Percentiles rank a stretch among this genome's conserved stretches.
These are phyloP conservation scores for Tricholauxania praeusta DNA, from an alignment of 2,888 invertebrate species.

Conservation along the genomic window DNA sequence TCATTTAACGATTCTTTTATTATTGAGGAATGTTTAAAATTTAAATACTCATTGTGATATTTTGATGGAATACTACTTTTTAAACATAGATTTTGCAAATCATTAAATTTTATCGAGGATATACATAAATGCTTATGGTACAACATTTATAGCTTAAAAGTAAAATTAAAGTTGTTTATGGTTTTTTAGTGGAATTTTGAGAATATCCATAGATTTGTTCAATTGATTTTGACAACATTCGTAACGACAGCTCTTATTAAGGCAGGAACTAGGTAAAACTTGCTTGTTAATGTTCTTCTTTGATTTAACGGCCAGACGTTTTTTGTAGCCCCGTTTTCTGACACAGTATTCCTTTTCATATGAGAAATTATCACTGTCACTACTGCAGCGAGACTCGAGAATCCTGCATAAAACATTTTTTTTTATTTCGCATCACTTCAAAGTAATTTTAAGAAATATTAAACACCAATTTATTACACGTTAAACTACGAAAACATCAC, in stretches of 20 bases:
- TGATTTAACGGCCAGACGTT: conserved; percentile 38
- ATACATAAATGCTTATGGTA: too few relatives aligned
- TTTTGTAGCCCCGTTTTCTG: conserved; percentile 32
- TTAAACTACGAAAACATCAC: conserved; percentile 27
- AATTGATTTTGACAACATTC: conserved; percentile 34
- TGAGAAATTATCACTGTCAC: conserved; percentile 30
- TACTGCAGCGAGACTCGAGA: too few relatives aligned
- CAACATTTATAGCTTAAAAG: too few relatives aligned
- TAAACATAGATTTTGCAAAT: too few relatives aligned
- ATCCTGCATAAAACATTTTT: too few relatives aligned
- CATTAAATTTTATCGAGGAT: too few relatives aligned
- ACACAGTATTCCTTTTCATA: conserved; percentile 37
- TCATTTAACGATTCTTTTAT: too few relatives aligned
- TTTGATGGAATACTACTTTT: too few relatives aligned
- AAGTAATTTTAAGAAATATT: conserved; percentile 21
- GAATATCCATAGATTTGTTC: too few relatives aligned
- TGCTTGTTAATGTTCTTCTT: conserved; percentile 31
- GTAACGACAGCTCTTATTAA: conserved; percentile 34
- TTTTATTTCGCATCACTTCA: conserved; percentile 25
- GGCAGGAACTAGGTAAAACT: conserved; percentile 36
- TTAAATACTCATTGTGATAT: too few relatives aligned
- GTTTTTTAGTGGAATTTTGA: not conserved
- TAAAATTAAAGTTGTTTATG: too few relatives aligned
- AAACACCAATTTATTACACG: conserved; percentile 30
- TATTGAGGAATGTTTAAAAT: too few relatives aligned